Evolutionary conservation across 2,113 vertebrate genomes (phyloP).

Genomic region (Smithornis capensis): DNA sequence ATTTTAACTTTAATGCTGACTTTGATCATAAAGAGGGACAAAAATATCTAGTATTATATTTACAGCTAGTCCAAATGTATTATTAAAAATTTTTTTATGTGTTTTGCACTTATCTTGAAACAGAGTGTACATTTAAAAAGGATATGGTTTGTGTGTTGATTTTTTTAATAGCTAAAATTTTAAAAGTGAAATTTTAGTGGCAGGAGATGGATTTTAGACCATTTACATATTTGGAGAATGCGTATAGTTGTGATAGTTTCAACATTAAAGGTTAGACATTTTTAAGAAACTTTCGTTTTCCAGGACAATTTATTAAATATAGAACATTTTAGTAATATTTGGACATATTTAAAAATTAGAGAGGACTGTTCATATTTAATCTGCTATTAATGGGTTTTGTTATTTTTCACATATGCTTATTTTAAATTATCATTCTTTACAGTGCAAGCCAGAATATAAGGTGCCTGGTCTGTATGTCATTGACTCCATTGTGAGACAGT

Average conservation of each 20-base stretch:
- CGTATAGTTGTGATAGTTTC: background rate
- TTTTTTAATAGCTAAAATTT: background rate
- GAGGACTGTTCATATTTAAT: background rate
- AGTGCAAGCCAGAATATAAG: conserved; percentile 99
- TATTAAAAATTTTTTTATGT: background rate
- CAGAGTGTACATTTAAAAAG: background rate
- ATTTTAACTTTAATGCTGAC: background rate
- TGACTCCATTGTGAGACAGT: conserved; percentile 98
- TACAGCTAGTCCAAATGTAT: background rate
- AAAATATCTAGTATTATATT: background rate
- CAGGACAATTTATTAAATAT: background rate
- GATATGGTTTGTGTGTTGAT: background rate
- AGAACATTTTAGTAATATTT: background rate
- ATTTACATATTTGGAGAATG: background rate
- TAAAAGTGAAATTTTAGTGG: background rate
- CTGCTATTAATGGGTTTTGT: background rate
- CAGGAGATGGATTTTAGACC: background rate
- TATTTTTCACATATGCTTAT: background rate
- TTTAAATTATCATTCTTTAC: background rate
- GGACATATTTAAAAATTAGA: background rate
- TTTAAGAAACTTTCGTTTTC: background rate
- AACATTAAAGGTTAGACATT: background rate
- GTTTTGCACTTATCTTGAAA: background rate
- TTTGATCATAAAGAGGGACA: background rate
- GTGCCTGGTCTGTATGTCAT: conserved; percentile 97